Evolutionary conservation across 2,797 vertebrate species (phyloP).

Genomic region (Cirrhinus molitorella): DNA sequence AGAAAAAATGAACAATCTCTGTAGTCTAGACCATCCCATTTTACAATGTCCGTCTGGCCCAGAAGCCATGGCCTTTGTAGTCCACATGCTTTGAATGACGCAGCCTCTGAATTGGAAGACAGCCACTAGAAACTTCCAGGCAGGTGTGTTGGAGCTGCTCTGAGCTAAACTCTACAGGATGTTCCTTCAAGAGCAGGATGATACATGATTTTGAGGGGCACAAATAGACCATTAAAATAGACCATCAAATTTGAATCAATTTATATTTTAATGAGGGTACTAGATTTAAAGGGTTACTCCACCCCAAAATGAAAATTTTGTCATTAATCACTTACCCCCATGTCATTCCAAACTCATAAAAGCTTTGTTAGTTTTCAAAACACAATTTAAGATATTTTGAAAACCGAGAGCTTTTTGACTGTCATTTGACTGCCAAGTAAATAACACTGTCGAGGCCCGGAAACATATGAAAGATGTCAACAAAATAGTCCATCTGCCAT

Average conservation of each 20-base stretch:
- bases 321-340: no score
- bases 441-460: no score
- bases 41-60: background rate
- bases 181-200: background rate
- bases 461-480: no score
- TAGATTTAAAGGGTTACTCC: background rate
- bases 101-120: background rate
- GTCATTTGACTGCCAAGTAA: no score
- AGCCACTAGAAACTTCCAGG: background rate
- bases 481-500: no score
- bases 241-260: background rate
- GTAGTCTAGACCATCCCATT: background rate
- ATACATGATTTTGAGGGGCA: background rate
- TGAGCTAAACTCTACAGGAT: background rate
- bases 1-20: background rate
- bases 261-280: background rate
- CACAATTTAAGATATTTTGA: no score
- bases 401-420: no score
- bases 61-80: background rate
- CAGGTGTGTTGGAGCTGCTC: background rate
- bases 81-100: background rate
- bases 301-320: no score
- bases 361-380: no score
- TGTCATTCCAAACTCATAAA: no score
- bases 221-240: background rate